Evolutionary conservation across 2,888 invertebrate species (phyloP), one percentile per base, ranked within the genome.

Genomic region (Machimus atricapillus): DNA sequence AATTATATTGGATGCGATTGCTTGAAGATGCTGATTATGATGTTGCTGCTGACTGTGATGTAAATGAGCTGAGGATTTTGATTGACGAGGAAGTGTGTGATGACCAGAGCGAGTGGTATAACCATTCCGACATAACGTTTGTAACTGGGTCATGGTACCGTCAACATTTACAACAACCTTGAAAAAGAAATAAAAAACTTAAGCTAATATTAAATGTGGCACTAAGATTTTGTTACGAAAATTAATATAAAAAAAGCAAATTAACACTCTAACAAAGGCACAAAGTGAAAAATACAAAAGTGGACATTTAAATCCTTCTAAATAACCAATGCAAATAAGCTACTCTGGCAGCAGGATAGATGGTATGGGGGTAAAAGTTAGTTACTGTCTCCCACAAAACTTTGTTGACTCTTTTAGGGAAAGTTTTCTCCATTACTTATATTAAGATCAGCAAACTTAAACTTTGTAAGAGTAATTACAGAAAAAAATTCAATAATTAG

Each of bases 121-220:
- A 56, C 93, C 93, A 88, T 93, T 93, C 77, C 93, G 91, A 89
- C 91, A 91, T 88, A 92, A 88, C 86, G 90, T 91, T 89, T 92
- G 91, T 85, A 92, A 89, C 88, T 91, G 90, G 87, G 91, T 91
- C 87, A 90, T 90, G 83, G 90, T 90, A 83, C 90, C 90, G 83
- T 92, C 92, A 87, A 89, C 91, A 88, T 89, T 90, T 52, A 90
- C 88, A 56, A 91, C 90, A 73, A 89, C 90, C 91, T 92, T 89
- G 8, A 90, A 90, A 81, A 81, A 81, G 81, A 81, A 81, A 81
- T 81, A 81, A 81, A 81, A 81, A 81, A 81, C 81, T 81, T 81
- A 81, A 56, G 81, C 81, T 81, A 81, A 81, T 81, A 31, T 81
- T 81, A 23, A 81, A 81, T 66, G 43, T 81, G 46, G 19, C 27